Percentiles rank a stretch among this genome's conserved stretches.
Evolutionary conservation across 2,113 vertebrate species (phyloP).

Genomic region (Chrysemys picta): DNA sequence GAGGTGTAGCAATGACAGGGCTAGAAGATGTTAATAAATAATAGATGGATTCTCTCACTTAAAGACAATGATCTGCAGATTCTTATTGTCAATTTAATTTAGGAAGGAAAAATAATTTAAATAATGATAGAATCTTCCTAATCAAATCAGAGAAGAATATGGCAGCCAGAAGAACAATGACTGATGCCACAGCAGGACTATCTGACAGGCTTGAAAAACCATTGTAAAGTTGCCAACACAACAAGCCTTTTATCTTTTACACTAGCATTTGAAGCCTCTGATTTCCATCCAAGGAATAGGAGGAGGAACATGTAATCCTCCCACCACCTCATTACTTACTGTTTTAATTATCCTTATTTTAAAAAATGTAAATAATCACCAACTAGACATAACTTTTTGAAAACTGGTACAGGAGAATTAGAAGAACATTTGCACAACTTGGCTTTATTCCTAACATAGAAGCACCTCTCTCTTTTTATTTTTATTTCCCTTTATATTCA

Average conservation of each 20-base stretch:
- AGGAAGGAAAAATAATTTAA: conserved; percentile 36
- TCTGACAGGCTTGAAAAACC: conserved; percentile 60
- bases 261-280: conserved; percentile 59
- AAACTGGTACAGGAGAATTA: not conserved
- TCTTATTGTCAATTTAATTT: conserved; percentile 67
- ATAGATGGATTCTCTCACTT: conserved; percentile 57
- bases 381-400: conserved; percentile 12
- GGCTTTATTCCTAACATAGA: conserved; percentile 50
- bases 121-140: conserved; percentile 51
- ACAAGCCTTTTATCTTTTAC: conserved; percentile 68
- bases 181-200: conserved; percentile 61
- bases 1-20: conserved; percentile 45
- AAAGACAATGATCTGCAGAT: conserved; percentile 57
- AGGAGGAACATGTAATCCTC: conserved; percentile 17
- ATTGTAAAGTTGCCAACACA: conserved; percentile 62
- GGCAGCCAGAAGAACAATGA: conserved; percentile 61
- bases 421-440: conserved; percentile 51
- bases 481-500: not conserved
- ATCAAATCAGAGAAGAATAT: conserved; percentile 43
- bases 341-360: conserved; percentile 59
- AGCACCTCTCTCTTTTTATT: conserved; percentile 18
- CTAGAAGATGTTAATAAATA: conserved; percentile 59
- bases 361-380: conserved; percentile 43
- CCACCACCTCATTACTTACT: conserved; percentile 32
- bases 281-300: conserved; percentile 64